Evolutionary conservation across 2,113 vertebrate genomes (phyloP).

Genomic region (Mesoclemmys tuberculata): DNA sequence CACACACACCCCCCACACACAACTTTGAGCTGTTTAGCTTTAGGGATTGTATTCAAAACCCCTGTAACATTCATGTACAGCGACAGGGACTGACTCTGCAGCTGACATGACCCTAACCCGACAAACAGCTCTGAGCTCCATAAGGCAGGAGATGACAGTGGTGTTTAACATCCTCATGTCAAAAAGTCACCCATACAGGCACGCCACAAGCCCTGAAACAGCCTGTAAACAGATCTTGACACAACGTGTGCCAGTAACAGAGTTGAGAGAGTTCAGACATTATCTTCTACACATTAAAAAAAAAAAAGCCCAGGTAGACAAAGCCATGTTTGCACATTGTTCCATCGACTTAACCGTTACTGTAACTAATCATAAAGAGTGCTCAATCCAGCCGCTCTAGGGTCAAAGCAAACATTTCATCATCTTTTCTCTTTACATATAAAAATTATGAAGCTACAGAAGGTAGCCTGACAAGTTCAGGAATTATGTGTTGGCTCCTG

Average conservation of each 20-base stretch:
- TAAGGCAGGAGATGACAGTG: neutral
- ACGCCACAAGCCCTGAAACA: neutral
- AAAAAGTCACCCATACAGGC: neutral
- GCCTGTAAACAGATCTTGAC: neutral
- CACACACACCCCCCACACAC: neutral
- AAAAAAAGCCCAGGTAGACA: neutral
- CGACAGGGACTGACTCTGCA: neutral
- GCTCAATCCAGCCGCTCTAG: neutral
- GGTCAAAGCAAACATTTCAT: neutral
- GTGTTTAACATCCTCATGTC: neutral
- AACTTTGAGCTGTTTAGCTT: neutral
- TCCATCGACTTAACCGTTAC: accelerated
- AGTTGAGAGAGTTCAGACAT: neutral
- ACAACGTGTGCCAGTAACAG: neutral
- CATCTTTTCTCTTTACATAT: neutral
- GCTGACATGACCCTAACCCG: neutral
- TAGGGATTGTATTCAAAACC: neutral
- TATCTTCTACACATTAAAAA: accelerated
- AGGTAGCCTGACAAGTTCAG: neutral
- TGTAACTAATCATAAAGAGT: neutral
- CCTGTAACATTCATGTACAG: neutral
- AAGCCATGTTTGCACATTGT: accelerated
- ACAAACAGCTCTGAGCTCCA: neutral
- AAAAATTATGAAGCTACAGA: neutral
- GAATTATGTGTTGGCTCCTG: neutral